Base-by-base conservation (phyloP, 2,797 vertebrate genomes). In the Trichosurus vulpecula region DNA sequence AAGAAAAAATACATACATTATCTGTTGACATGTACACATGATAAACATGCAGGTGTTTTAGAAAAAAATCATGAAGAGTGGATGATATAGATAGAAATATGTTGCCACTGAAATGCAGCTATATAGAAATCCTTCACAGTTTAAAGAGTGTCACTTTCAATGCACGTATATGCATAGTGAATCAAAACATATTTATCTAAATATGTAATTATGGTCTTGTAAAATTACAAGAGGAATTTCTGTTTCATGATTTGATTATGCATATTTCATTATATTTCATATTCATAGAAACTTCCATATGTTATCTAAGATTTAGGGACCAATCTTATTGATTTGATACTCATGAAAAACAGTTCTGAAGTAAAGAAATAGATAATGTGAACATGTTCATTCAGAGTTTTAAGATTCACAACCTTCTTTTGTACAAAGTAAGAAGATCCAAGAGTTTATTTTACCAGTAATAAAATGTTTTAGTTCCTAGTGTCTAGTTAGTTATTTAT, bases 1-100 rank as follows among this genome's bases (percentile, higher is more conserved):
- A 90, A 90, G 25, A 25, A 89, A 56, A 93, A 57, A 92, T 74
- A 91, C 96, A 92, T 19, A 54, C 94, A 96, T 95, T 91, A 19
- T 92, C 55, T 56, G 30, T 0, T 4, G 57, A 57, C 16, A 90
- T 12, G 96, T 89, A 53, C n/a, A 51, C 91, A 94, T 0, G 0
- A 35, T 91, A 92, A 92, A 54, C 91, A 81, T 52, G 95, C 16
- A 35, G 54, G 3, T 2, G 5, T 8, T 4, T n/a, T 3, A 53
- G 14, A 12, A 53, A 47, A 90, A 94, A 16, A 0, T 92, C 57
- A 41, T 2, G 3, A 66, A n/a, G 61, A n/a, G 1, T 41, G 4
- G 35, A 19, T 74, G 61, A 74, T 74, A 74, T 19, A 6, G 13
- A 74, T 81, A 81, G 66, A 81, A 81, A n/a, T 81, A 41, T 81